Evolutionary conservation across 2,888 invertebrate species (phyloP).

Genomic region (Harpalus rubripes): DNA sequence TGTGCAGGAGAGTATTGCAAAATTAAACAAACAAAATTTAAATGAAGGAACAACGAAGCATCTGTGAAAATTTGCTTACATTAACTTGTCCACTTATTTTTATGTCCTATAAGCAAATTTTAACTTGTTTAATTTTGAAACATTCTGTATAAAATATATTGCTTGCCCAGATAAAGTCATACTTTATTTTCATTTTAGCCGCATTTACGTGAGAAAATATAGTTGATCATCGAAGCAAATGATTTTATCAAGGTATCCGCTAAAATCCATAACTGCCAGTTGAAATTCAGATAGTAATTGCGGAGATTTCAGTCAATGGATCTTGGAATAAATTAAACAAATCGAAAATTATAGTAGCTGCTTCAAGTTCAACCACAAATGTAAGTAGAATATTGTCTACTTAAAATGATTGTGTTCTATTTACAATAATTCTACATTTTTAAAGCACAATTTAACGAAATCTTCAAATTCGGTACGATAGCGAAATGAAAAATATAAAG

Average conservation of each 20-base stretch:
- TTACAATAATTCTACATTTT: neutral
- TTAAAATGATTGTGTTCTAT: neutral
- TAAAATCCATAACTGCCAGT: conserved; percentile 79
- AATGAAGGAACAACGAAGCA: too few species aligned
- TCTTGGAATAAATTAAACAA: conserved; percentile 81
- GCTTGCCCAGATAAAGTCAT: neutral
- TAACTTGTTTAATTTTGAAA: too few species aligned
- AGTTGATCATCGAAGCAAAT: neutral
- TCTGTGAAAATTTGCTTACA: too few species aligned
- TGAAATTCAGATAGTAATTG: conserved; percentile 76
- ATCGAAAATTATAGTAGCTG: conserved; percentile 72
- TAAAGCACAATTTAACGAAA: conserved; percentile 54
- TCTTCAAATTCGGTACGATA: conserved; percentile 77
- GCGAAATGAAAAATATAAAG: conserved; percentile 85
- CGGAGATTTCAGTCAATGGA: conserved; percentile 78
- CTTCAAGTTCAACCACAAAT: conserved; percentile 49
- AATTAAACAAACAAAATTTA: too few species aligned
- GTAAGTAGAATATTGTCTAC: neutral
- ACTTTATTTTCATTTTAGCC: conserved; percentile 70
- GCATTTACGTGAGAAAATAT: conserved; percentile 69
- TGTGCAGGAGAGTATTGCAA: too few species aligned
- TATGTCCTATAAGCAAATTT: too few species aligned
- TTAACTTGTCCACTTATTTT: too few species aligned
- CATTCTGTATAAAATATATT: too few species aligned
- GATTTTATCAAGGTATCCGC: conserved; percentile 80